Conservation (phyloP, 2,113 vertebrate genomes). For the human (Homo sapiens) region GRCh38 chr2:177497501-177498000, state of each 20-base stretch:
- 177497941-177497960: not conserved
- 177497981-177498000: not conserved
- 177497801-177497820: not conserved
- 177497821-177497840: not conserved
- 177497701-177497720: constrained; percentile 98
- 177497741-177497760: constrained; percentile 99
- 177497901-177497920: not conserved
- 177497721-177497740: constrained; percentile 99
- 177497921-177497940: not conserved
- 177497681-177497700: constrained; percentile 95
- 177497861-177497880: constrained; percentile 16
- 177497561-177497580: not conserved
- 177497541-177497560: not conserved
- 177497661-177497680: constrained; percentile 60
- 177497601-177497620: constrained; percentile 27
- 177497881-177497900: constrained; percentile 34
- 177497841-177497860: not conserved
- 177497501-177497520: not conserved
- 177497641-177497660: constrained; percentile 47
- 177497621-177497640: constrained; percentile 36
- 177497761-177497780: constrained; percentile 91
- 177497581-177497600: not conserved
- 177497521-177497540: not conserved
- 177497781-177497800: constrained; percentile 28
- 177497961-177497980: constrained; percentile 25